phyloP scores from a whole-genome alignment of 2,888 invertebrate species.

The Shargacucullia verbasci region DNA sequence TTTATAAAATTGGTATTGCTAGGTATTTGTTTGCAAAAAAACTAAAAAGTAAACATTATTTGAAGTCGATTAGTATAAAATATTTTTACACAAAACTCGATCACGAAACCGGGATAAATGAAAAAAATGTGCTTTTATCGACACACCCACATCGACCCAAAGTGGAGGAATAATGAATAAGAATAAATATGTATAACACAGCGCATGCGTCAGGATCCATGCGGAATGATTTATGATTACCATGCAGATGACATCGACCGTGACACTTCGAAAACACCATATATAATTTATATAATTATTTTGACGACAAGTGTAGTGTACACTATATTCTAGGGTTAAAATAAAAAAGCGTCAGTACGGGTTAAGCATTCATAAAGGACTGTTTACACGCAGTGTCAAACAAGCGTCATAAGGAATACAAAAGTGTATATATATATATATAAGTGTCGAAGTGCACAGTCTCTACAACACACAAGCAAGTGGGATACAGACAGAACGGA shows the following conservation, averaged over 20 bases:
- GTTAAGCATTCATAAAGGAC: slow-evolving; percentile 28
- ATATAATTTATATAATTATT: slow-evolving; percentile 4
- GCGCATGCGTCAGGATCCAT: slow-evolving; percentile 78
- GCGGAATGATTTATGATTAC: slow-evolving; percentile 64
- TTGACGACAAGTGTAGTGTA: slow-evolving; percentile 7
- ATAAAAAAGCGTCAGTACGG: slow-evolving; percentile 31
- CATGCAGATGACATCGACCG: slow-evolving; percentile 77
- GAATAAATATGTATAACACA: slow-evolving; percentile 59
- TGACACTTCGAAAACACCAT: slow-evolving; percentile 61
- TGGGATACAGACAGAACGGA: slow-evolving; percentile 68
- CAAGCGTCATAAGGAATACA: slow-evolving; percentile 29
- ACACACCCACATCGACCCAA: slow-evolving; percentile 45
- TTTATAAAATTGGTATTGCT: slow-evolving; percentile 2
- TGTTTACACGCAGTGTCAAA: slow-evolving; percentile 21
- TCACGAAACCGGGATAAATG: slow-evolving; percentile 19
- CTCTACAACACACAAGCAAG: slow-evolving; percentile 72
- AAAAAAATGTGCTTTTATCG: slow-evolving; percentile 29
- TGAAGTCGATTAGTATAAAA: slow-evolving; percentile 49
- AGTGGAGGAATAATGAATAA: slow-evolving; percentile 38
- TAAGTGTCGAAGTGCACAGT: slow-evolving; percentile 70
- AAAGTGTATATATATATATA: slow-evolving; percentile 38
- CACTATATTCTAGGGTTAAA: slow-evolving; percentile 18
- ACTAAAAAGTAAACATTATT: slow-evolving; percentile 10
- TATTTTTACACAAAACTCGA: slow-evolving; percentile 24
- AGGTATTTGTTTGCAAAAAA: slow-evolving; percentile 1